These are phyloP conservation scores for Tipula helvola DNA, from an alignment of 2,888 invertebrate genomes.

Conservation along the genomic window DNA sequence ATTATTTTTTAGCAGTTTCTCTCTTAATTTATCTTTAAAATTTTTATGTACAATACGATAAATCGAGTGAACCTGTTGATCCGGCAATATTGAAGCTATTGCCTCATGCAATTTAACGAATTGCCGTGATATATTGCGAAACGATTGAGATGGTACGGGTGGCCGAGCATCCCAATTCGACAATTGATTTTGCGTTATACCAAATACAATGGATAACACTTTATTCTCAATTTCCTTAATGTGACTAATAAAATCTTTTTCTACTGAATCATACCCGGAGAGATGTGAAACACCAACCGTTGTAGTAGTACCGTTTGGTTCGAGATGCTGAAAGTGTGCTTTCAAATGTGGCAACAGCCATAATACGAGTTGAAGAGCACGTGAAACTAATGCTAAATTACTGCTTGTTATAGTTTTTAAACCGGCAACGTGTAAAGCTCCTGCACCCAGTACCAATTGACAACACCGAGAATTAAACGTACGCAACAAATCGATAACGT, in stretches of 20 bases:
- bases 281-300: constrained; percentile 17
- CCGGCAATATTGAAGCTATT: constrained; percentile 70
- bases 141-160: constrained; percentile 85
- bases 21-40: constrained; percentile 76
- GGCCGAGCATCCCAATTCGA: constrained; percentile 87
- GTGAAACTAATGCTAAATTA: constrained; percentile 76
- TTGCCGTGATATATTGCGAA: constrained; percentile 77
- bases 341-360: constrained; percentile 66
- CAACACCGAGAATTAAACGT: constrained; percentile 81
- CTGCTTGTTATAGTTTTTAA: constrained; percentile 89
- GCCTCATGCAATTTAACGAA: constrained; percentile 86
- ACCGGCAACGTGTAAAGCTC: constrained; percentile 89
- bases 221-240: constrained; percentile 86
- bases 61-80: constrained; percentile 60
- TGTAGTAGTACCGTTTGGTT: constrained; percentile 26
- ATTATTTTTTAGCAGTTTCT: constrained; percentile 72
- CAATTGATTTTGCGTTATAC: constrained; percentile 68
- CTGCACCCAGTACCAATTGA: constrained; percentile 91
- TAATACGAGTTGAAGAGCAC: constrained; percentile 68
- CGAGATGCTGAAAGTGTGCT: constrained; percentile 50
- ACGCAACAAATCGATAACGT: constrained; percentile 78
- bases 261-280: constrained; percentile 54
- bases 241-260: constrained; percentile 74
- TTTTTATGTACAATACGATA: constrained; percentile 69
- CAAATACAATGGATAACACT: constrained; percentile 79